Conservation (phyloP, 2,113 vertebrate species). For the Chunga burmeisteri region DNA sequence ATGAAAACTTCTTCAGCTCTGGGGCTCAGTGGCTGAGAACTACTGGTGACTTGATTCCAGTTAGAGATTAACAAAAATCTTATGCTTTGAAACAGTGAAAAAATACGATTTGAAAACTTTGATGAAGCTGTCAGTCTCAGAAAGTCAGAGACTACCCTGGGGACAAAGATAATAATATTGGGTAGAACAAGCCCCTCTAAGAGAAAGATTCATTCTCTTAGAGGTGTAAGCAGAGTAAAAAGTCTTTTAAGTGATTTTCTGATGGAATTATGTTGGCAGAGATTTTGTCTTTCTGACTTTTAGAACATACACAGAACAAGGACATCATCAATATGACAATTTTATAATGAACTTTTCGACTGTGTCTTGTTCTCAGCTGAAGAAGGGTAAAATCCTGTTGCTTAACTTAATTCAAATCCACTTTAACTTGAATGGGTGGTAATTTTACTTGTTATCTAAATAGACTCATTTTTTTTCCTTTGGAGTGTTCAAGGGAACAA, state of each 20-base stretch:
- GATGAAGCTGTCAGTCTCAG: slow-evolving; percentile 64
- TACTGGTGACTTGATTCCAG: not conserved
- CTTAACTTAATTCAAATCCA: not conserved
- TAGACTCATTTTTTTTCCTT: not conserved
- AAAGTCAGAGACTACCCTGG: slow-evolving; percentile 59
- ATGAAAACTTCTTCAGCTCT: not conserved
- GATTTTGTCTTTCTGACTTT: not conserved
- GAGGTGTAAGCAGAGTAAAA: not conserved
- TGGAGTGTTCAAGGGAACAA: not conserved
- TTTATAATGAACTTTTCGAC: slow-evolving; percentile 29
- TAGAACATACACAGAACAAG: not conserved
- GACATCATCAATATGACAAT: not conserved
- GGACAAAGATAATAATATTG: slow-evolving; percentile 55
- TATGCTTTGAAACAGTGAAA: slow-evolving; percentile 38
- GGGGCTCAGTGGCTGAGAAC: not conserved
- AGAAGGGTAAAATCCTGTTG: not conserved
- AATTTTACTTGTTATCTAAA: not conserved
- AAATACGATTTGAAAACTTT: slow-evolving; percentile 43
- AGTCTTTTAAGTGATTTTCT: slow-evolving; percentile 31
- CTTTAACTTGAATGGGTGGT: not conserved
- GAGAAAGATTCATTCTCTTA: slow-evolving; percentile 43
- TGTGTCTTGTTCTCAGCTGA: not conserved
- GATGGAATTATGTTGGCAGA: not conserved
- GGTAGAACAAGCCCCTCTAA: slow-evolving; percentile 33
- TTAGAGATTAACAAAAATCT: slow-evolving; percentile 6